Conservation (phyloP, 2,113 vertebrate genomes). For the Brachionichthys hirsutus region DNA sequence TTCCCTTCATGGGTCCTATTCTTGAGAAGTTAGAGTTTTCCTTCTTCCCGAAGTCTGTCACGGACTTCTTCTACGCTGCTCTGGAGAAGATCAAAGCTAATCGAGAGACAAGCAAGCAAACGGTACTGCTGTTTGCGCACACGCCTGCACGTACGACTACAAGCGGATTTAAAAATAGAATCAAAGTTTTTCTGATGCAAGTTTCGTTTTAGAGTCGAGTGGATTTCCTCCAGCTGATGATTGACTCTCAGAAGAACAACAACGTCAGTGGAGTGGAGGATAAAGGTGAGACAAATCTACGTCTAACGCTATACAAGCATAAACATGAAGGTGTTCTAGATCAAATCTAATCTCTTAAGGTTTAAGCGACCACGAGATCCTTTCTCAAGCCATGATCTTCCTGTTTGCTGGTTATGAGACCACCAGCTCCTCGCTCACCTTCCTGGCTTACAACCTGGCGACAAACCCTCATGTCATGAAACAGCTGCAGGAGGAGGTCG, state of each 20-base stretch:
- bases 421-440: conserved; percentile 74
- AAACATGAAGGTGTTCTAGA: not conserved
- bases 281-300: too few species aligned
- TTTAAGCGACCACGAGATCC: conserved; percentile 79
- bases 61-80: too few species aligned
- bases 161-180: too few species aligned
- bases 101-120: too few species aligned
- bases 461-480: conserved; percentile 73
- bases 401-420: conserved; percentile 83
- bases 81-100: too few species aligned
- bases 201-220: conserved; percentile 72
- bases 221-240: conserved; percentile 88
- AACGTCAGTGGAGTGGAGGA: not conserved
- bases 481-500: conserved; percentile 78
- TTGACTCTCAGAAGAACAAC: conserved; percentile 75
- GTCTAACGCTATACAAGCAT: too few species aligned
- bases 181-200: too few species aligned
- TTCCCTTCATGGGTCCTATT: too few species aligned
- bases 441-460: conserved; percentile 76
- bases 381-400: conserved; percentile 81
- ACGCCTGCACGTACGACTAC: too few species aligned
- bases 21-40: too few species aligned
- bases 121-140: too few species aligned
- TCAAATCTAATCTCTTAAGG: conserved; percentile 53
- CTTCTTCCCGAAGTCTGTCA: too few species aligned